Base-by-base conservation (phyloP, 1,140 invertebrate genomes). In the Anastrepha ludens region DNA sequence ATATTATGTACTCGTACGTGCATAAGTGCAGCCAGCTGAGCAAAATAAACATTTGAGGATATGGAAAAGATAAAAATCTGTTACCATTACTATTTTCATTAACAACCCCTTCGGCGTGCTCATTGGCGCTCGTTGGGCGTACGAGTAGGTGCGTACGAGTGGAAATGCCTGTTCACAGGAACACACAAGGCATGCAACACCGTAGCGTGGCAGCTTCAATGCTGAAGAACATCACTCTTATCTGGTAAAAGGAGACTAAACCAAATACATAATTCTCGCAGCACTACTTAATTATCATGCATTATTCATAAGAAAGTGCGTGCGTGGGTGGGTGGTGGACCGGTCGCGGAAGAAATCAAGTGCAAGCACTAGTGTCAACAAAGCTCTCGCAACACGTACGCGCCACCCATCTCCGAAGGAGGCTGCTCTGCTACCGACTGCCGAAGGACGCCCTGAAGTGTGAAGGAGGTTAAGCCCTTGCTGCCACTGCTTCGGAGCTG, bases 281-380 rank as follows among this genome's bases (percentile, higher is more conserved):
- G 11, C 85, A 17, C 85, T 47, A 86, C 85, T 86, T 86, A 86
- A 86, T 86, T 86, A 17, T 62, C 55, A 62, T 86, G 59, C 85
- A 86, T 86, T 86, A 86, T 86, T 86, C 85, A 86, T 86, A 62
- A 86, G 47, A 8, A 29, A 29, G 29, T 47, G 47, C 7, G 47
- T 11, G 47, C 2, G 47, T 17, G 7, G 44, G 41, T 47, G 4
- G 15, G 47, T 2, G n/a, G 50, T 55, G 47, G 13, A n/a, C 2
- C 9, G 39, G 20, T 17, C 60, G n/a, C 9, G 41, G 2, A 55
- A 55, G 47, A 81, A 55, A 55, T 8, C 74, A 50, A 81, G 74
- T 55, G 47, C 20, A n/a, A 5, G n/a, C 47, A 20, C 74, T 81
- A 55, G 47, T 58, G 44, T 17, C 47, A 9, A 41, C 74, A 81